These are phyloP conservation scores for Sinocyclocheilus grahami DNA, from an alignment of 2,113 vertebrate species.

Conservation along the genomic window DNA sequence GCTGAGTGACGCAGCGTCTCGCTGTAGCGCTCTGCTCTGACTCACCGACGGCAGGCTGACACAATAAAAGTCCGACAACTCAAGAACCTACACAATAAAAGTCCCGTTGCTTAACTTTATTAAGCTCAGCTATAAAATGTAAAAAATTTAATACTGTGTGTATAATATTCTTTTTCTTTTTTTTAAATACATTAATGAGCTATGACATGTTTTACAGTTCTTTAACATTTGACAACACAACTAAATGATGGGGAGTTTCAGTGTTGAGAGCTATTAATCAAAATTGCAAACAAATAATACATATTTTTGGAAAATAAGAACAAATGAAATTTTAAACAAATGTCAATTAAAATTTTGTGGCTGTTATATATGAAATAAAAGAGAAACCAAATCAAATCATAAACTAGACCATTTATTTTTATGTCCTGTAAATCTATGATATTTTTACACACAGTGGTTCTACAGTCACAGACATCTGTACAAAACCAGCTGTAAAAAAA, in stretches of 20 bases:
- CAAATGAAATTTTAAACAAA: neutral
- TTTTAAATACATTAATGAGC: neutral
- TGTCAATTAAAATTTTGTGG: neutral
- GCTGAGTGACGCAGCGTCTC: conserved; percentile 60
- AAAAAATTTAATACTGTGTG: neutral
- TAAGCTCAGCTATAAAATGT: neutral
- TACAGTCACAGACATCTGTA: neutral
- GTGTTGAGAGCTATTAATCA: neutral
- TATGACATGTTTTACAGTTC: neutral
- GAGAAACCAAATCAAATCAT: too few relatives aligned
- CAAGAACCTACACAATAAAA: conserved; percentile 65
- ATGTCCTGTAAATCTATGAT: too few relatives aligned
- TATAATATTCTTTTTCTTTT: neutral
- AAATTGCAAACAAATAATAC: neutral
- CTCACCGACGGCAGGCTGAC: conserved; percentile 64
- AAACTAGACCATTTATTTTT: too few relatives aligned
- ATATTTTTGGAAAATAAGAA: neutral
- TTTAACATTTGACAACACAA: neutral
- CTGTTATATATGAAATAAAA: too few relatives aligned
- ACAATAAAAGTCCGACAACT: conserved; percentile 63
- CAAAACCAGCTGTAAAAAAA: neutral
- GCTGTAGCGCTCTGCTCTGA: conserved; percentile 57
- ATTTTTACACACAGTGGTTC: too few relatives aligned
- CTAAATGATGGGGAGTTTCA: neutral
- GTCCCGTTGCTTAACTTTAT: neutral